A percentile compares a stretch with the other conserved stretches of the same genome.
These are phyloP conservation scores for Epizoanthus illoricatus DNA, from an alignment of 92 coral and sea anemone species.

Conservation along the genomic window DNA sequence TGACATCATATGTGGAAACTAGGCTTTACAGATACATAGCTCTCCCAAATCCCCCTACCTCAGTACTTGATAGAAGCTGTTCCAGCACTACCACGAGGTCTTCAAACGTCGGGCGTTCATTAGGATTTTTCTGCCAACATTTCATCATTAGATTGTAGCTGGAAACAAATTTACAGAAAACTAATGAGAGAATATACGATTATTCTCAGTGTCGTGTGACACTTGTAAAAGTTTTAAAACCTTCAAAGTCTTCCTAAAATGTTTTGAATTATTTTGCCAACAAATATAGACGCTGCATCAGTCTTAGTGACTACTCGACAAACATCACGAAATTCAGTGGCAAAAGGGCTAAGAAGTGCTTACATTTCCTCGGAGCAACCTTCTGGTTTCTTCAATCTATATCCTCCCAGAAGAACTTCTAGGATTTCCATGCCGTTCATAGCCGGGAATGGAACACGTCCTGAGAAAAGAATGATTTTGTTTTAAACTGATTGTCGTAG, in stretches of 20 bases:
- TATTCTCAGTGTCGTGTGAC: too few relatives aligned
- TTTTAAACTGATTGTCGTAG: too few relatives aligned
- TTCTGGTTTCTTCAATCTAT: slow-evolving; percentile 20
- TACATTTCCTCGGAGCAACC: slow-evolving; percentile 38
- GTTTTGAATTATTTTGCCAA: neutral
- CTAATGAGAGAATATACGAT: too few relatives aligned
- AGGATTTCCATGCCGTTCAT: slow-evolving; percentile 33
- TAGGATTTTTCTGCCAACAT: slow-evolving; percentile 30
- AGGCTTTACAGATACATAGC: too few relatives aligned
- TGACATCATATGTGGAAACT: too few relatives aligned
- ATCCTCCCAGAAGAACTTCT: slow-evolving; percentile 25
- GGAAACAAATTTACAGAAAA: neutral
- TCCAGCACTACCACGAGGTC: neutral
- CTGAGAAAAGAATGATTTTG: neutral
- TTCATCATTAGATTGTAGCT: slow-evolving; percentile 18
- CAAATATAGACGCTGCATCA: neutral
- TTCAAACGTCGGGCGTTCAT: slow-evolving; percentile 10
- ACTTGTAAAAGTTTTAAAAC: too few relatives aligned
- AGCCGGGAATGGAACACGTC: slow-evolving; percentile 23
- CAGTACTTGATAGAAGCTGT: neutral
- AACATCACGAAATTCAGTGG: neutral
- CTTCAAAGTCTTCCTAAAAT: too few relatives aligned
- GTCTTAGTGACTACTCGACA: neutral
- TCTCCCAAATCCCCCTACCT: too few relatives aligned
- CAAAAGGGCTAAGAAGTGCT: neutral